Percentiles rank a stretch among this genome's conserved stretches.
These are phyloP conservation scores for Etheostoma cragini DNA, from an alignment of 2,113 vertebrate genomes.

Conservation along the genomic window DNA sequence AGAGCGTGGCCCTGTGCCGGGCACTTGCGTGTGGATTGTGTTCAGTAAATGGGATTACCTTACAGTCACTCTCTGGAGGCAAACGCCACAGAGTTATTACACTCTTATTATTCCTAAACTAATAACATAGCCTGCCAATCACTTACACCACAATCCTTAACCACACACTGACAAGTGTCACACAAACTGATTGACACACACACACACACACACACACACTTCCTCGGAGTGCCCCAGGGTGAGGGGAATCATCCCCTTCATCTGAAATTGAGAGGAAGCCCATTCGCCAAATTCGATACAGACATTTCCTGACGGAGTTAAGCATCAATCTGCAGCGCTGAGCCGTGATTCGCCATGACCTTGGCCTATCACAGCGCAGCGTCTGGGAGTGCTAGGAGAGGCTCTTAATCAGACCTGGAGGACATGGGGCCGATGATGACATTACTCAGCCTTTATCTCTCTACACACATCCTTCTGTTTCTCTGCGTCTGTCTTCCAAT, in stretches of 20 bases:
- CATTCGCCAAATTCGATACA: slow-evolving; percentile 77
- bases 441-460: slow-evolving; percentile 77
- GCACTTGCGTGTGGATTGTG: slow-evolving; percentile 61
- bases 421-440: slow-evolving; percentile 61
- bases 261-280: slow-evolving; percentile 73
- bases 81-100: slow-evolving; percentile 71
- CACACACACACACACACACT: slow-evolving; percentile 16
- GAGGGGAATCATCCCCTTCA: slow-evolving; percentile 69
- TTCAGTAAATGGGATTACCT: slow-evolving; percentile 76
- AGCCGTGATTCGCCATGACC: slow-evolving; percentile 71
- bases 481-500: slow-evolving; percentile 26
- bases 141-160: slow-evolving; percentile 56
- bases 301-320: slow-evolving; percentile 70
- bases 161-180: slow-evolving; percentile 50
- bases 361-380: slow-evolving; percentile 72
- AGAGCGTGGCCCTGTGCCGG: slow-evolving; percentile 44
- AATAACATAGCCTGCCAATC: slow-evolving; percentile 75
- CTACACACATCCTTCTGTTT: slow-evolving; percentile 52
- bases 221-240: slow-evolving; percentile 38
- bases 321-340: slow-evolving; percentile 74
- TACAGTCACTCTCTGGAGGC: slow-evolving; percentile 63
- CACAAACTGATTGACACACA: slow-evolving; percentile 6
- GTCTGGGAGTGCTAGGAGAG: slow-evolving; percentile 66
- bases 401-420: slow-evolving; percentile 76
- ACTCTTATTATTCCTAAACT: slow-evolving; percentile 76